phyloP scores from a whole-genome alignment of 2,888 invertebrate species.

The Cancer borealis region DNA sequence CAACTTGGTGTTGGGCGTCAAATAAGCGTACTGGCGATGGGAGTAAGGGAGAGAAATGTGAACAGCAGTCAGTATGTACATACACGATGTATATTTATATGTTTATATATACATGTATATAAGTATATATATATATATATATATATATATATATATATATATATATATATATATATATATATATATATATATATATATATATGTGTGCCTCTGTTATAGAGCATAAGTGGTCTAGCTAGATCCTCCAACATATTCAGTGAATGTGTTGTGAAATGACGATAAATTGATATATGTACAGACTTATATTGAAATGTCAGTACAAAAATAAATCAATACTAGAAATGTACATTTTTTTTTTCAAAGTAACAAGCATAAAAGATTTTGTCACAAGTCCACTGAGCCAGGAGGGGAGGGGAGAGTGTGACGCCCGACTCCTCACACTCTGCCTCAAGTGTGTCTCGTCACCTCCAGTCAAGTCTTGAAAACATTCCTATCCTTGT shows the following conservation, averaged over 20 bases:
- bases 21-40: constrained; percentile 72
- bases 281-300: constrained; percentile 70
- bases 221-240: constrained; percentile 56
- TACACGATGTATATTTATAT: constrained; percentile 62
- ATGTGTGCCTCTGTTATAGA: constrained; percentile 51
- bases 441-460: background rate
- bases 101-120: constrained; percentile 34
- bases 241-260: constrained; percentile 53
- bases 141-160: constrained; percentile 32
- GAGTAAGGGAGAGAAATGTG: constrained; percentile 69
- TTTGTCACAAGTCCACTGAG: constrained; percentile 14
- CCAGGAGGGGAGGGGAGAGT: background rate
- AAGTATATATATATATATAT: constrained; percentile 22
- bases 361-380: constrained; percentile 66
- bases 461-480: background rate
- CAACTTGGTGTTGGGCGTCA: constrained; percentile 42
- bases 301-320: constrained; percentile 73
- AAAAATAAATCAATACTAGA: constrained; percentile 74
- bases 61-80: constrained; percentile 69
- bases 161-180: background rate
- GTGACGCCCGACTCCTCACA: background rate
- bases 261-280: constrained; percentile 66
- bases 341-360: constrained; percentile 63
- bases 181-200: constrained; percentile 18
- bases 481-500: background rate